These are phyloP conservation scores for Lasius platythorax DNA, from an alignment of 2,888 invertebrate genomes.

Conservation along the genomic window DNA sequence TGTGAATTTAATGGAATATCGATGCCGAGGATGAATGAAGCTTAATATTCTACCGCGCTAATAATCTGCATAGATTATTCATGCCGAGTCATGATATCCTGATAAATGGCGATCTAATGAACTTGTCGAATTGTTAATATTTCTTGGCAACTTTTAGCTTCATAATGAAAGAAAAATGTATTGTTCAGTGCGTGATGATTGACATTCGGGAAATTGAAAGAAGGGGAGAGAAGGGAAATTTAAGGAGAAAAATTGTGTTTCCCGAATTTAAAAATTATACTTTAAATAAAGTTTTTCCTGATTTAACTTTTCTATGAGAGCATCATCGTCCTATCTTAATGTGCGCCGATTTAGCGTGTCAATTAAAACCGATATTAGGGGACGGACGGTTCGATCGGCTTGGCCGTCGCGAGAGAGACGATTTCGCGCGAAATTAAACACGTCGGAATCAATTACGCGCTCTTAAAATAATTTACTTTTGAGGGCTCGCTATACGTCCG, in stretches of 20 bases:
- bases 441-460: constrained; percentile 70
- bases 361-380: constrained; percentile 65
- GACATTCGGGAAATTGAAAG: not conserved
- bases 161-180: constrained; percentile 35
- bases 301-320: not conserved
- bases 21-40: constrained; percentile 63
- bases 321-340: constrained; percentile 49
- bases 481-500: constrained; percentile 25
- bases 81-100: constrained; percentile 9
- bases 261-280: not conserved
- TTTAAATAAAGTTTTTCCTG: not conserved
- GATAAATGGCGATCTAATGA: constrained; percentile 40
- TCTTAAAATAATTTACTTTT: constrained; percentile 68
- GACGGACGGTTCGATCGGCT: constrained; percentile 11
- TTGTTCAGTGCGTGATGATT: not conserved
- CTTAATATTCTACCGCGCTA: constrained; percentile 56
- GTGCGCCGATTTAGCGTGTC: constrained; percentile 56
- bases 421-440: constrained; percentile 66
- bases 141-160: constrained; percentile 12
- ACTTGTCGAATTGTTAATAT: constrained; percentile 16
- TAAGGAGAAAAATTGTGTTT: not conserved
- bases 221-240: not conserved
- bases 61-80: constrained; percentile 46
- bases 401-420: constrained; percentile 15
- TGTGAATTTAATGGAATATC: constrained; percentile 49